Base-by-base conservation (phyloP, 1,140 invertebrate genomes). In the Cheumatopsyche charites region DNA sequence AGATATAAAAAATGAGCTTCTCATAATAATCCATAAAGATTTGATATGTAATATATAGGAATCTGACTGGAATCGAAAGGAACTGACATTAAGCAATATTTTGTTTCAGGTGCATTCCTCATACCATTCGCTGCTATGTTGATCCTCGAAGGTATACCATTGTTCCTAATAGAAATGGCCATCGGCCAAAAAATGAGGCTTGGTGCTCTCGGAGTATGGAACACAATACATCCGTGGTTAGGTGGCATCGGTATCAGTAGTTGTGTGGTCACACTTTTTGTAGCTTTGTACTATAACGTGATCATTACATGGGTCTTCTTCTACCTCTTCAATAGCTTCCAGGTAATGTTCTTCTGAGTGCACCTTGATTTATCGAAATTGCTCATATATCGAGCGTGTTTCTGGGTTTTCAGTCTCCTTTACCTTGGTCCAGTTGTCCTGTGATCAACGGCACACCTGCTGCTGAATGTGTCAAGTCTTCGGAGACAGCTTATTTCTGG, bases 251-350 rank as follows among this genome's bases (percentile, higher is more conserved):
- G 93, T 15, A 94, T 97, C 68, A 91, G 95, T 12, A 93, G 92
- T 65, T 95, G 94, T 78, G 89, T 98, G 58, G 95, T 98, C 47
- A 95, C 94, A 0, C 91, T 95, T 62, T 94, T 96, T 79, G 94
- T 97, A 17, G 92, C 93, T 0, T 87, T 98, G 41, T 99, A 99
- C 82, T 99, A 99, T 86, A 98, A 98, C 79, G 95, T 98, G 75
- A 98, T 99, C 80, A 96, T 99, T 78, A 96, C 96, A 47, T 99
- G 97, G 97, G 97, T 96, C 74, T 92, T 99, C 83, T 98, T 91
- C 81, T 99, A 98, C 79, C 89, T 96, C 66, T 95, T 94, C 82
- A 94, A 96, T 77, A 94, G 93, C 79, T 90, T 95, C 80, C 86
- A 88, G 86, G 92, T 94, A 80, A 17, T 7, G 73, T 23, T 55